These are phyloP conservation scores for Drosophila antonietae DNA, from an alignment of 2,888 invertebrate genomes.

Conservation along the genomic window DNA sequence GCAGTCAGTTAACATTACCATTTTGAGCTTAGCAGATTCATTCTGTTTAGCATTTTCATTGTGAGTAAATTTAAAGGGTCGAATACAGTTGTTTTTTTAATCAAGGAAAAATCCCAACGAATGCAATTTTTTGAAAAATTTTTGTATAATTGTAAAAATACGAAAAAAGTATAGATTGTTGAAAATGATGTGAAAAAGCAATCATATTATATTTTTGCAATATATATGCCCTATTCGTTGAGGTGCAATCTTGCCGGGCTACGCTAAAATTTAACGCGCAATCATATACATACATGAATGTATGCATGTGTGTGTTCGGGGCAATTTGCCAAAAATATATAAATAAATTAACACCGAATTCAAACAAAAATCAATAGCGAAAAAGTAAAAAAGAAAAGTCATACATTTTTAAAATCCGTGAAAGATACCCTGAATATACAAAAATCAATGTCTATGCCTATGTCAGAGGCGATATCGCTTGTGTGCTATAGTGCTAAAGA, in stretches of 20 bases:
- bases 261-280: constrained; percentile 5
- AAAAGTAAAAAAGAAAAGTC: background rate
- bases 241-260: constrained; percentile 5
- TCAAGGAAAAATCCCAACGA: background rate
- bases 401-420: background rate
- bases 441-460: constrained; percentile 1
- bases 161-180: background rate
- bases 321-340: constrained; percentile 44
- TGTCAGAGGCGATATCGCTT: background rate
- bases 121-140: background rate
- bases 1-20: constrained; percentile 5
- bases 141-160: background rate
- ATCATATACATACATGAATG: background rate
- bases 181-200: background rate
- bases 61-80: background rate
- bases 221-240: background rate
- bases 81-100: background rate
- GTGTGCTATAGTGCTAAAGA: background rate
- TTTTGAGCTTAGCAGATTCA: constrained; percentile 5
- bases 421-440: background rate
- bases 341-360: constrained; percentile 36
- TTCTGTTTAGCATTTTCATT: constrained; percentile 2
- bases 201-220: background rate
- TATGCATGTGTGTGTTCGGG: constrained; percentile 28
- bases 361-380: constrained; percentile 62